phyloP scores from a whole-genome alignment of 2,888 invertebrate genomes.

The Abscondita cerata region DNA sequence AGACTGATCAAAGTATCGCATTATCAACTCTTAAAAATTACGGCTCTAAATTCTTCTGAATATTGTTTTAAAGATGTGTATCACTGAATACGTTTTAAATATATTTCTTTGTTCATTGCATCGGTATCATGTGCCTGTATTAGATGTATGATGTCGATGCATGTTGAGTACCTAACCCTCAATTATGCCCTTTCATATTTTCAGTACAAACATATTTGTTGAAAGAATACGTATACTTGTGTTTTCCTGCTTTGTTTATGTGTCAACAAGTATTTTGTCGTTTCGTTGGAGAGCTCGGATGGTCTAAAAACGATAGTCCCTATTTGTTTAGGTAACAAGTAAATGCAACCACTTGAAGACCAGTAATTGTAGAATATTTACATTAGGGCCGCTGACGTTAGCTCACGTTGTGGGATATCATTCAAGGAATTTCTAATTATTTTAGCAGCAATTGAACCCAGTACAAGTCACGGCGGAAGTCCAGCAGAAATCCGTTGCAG shows the following conservation, averaged over 20 bases:
- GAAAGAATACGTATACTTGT: slow-evolving; percentile 63
- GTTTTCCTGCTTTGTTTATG: slow-evolving; percentile 67
- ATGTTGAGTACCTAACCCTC: no score
- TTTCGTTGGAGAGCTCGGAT: slow-evolving; percentile 65
- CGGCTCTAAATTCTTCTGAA: no score
- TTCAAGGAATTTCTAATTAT: slow-evolving; percentile 67
- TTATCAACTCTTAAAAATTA: no score
- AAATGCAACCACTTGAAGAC: no score
- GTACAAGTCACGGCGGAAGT: slow-evolving; percentile 67
- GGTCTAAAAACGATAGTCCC: slow-evolving; percentile 59
- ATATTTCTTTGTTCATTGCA: no score
- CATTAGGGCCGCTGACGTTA: slow-evolving; percentile 64
- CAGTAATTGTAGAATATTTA: slow-evolving; percentile 2
- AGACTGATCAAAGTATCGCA: no score
- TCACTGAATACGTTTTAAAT: no score
- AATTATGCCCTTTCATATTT: no score
- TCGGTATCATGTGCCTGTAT: no score
- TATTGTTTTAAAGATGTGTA: no score
- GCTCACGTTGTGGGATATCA: slow-evolving; percentile 61
- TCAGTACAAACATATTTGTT: slow-evolving; percentile 66
- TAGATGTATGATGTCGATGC: no score
- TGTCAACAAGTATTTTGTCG: slow-evolving; percentile 62
- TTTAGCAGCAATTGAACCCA: slow-evolving; percentile 69
- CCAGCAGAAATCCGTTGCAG: slow-evolving; percentile 73
- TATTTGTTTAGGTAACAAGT: slow-evolving; percentile 62